Evolutionary conservation across 1,140 invertebrate species (phyloP), one percentile per base, ranked within the genome.

Genomic region (Cepaea nemoralis): DNA sequence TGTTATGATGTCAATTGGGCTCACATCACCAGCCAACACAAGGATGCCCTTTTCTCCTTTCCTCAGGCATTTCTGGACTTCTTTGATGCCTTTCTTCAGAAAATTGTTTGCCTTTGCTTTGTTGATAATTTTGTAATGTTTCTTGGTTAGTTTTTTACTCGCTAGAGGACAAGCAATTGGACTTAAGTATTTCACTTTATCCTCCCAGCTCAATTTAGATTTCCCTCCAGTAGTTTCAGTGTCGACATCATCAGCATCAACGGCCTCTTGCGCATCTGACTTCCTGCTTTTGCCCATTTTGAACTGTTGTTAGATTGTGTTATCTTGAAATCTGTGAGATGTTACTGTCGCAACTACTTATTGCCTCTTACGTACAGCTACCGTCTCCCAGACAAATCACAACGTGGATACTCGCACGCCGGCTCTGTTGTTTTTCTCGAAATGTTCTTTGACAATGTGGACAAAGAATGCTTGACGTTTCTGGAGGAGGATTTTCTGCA

Each of bases 1-100:
- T 86, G 96, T 97, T 94, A 99, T 97, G 24, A 99, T 96, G 88
- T 99, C 98, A 45, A 99, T 94, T 0, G 98, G 98, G 79, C 95
- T 95, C 39, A 98, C 96, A 93, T 99, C 97, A 12, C 98, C 98
- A 87, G 97, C 97, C 90, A 99, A 96, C 3, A 99, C 92, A 19
- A 96, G 95, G 70, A 99, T 92, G 39, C 97, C 97, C 86, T 93
- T 96, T 91, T 98, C 96, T 12, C 96, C 97, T 92, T 97, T 96
- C 31, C 96, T 93, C 50, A 99, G 93, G 82, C 85, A 87, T 59
- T 91, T 91, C 83, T 91, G 91, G 5, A 91, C 88, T 79, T 91
- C 90, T 76, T 86, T 84, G 16, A 91, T 85, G 82, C 96, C 94
- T 82, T 95, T 95, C 88, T 97, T 95, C 0, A 98, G 96, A 90